These are phyloP conservation scores for Tetragnatha montana DNA, from an alignment of 2,888 invertebrate species.

Conservation along the genomic window DNA sequence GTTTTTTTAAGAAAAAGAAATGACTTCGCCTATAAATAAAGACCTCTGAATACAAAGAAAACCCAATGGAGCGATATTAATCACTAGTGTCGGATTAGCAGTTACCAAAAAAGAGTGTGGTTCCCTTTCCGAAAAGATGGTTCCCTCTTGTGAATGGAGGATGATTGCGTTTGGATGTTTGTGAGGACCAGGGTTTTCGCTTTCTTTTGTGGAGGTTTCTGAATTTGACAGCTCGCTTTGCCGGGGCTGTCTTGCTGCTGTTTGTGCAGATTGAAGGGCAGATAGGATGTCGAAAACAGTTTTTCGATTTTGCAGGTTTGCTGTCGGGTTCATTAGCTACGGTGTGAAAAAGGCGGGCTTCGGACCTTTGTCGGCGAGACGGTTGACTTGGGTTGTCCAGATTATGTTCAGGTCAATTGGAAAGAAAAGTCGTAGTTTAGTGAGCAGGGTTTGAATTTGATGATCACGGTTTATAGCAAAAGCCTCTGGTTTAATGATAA, in stretches of 20 bases:
- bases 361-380: background rate
- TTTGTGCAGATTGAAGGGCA: constrained; percentile 1
- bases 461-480: too few relatives aligned
- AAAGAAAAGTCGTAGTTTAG: background rate
- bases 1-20: background rate
- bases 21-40: constrained; percentile 29
- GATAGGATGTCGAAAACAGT: constrained; percentile 32
- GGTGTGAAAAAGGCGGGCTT: background rate
- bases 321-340: constrained; percentile 14
- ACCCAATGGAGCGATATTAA: background rate
- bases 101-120: background rate
- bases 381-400: background rate
- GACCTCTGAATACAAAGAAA: background rate
- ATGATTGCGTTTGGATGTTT: background rate
- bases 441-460: background rate
- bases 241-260: background rate
- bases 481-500: too few relatives aligned
- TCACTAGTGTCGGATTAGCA: background rate
- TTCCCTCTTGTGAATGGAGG: background rate
- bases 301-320: constrained; percentile 11
- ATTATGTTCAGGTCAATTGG: background rate
- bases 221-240: background rate
- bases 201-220: background rate
- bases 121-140: background rate
- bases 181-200: background rate